Conservation (phyloP, 2,888 invertebrate species). For the Aplocera efformata region DNA sequence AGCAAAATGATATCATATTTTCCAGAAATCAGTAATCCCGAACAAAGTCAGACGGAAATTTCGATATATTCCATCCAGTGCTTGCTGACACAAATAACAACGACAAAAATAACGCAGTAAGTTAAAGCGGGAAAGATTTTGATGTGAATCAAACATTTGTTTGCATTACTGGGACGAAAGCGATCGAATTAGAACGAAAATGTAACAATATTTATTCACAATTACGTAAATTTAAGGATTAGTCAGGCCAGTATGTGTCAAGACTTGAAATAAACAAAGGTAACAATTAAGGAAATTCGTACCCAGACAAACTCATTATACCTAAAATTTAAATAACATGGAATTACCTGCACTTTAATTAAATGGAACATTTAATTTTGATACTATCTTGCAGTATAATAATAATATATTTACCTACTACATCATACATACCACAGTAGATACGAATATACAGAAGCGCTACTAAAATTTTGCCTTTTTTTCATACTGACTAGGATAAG, state of each 20-base stretch:
- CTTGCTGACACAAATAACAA: constrained; percentile 49
- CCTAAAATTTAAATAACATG: neutral
- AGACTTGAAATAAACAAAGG: constrained; percentile 3
- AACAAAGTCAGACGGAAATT: constrained; percentile 28
- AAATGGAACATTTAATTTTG: too few relatives aligned
- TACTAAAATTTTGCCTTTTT: too few relatives aligned
- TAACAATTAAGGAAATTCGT: constrained; percentile 7
- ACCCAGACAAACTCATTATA: neutral
- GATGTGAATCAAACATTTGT: constrained; percentile 20
- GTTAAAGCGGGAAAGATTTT: constrained; percentile 37
- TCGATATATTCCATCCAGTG: constrained; percentile 22
- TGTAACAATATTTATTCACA: too few relatives aligned
- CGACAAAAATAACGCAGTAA: constrained; percentile 46
- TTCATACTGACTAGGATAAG: too few relatives aligned
- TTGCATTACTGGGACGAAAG: constrained; percentile 3
- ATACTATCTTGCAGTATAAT: too few relatives aligned
- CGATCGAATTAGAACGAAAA: too few relatives aligned
- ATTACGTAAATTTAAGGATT: neutral
- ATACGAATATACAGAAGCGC: too few relatives aligned
- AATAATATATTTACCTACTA: too few relatives aligned
- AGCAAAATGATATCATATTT: constrained; percentile 31
- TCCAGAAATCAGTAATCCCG: constrained; percentile 29
- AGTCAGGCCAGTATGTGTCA: neutral
- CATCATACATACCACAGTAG: too few relatives aligned
- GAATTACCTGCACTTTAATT: neutral